Evolutionary conservation across 1,140 invertebrate genomes (phyloP).

Genomic region (Drosophila bipectinata): DNA sequence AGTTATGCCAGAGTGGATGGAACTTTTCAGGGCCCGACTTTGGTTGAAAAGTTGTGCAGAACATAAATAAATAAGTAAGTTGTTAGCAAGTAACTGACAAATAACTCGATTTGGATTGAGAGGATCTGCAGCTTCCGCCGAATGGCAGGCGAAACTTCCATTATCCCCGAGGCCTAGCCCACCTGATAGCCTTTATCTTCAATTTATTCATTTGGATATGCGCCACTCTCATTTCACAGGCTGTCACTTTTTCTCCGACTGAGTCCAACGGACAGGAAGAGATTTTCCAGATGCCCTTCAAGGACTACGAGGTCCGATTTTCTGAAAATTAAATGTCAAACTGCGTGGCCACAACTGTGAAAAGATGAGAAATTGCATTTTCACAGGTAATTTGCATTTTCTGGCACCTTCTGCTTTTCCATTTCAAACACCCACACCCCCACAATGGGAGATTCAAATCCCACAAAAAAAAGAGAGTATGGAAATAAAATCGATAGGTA

Average conservation of each 20-base stretch:
- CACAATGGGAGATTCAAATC: neutral
- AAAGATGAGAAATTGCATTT: conserved; percentile 47
- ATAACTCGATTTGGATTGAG: conserved; percentile 48
- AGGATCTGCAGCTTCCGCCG: neutral
- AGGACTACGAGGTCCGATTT: conserved; percentile 3
- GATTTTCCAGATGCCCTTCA: conserved; percentile 42
- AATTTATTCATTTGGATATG: conserved; percentile 19
- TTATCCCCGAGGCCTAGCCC: neutral
- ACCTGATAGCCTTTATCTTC: conserved; percentile 11
- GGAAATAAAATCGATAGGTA: conserved; percentile 64
- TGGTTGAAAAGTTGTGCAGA: conserved; percentile 32
- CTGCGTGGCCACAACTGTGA: conserved; percentile 36
- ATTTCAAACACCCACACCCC: conserved; percentile 19
- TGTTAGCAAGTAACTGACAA: conserved; percentile 24
- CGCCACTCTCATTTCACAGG: conserved; percentile 44
- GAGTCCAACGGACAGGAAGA: neutral
- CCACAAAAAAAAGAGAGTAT: neutral
- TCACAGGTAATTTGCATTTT: conserved; percentile 53
- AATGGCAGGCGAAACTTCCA: conserved; percentile 29
- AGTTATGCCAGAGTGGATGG: conserved; percentile 35
- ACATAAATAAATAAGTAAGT: conserved; percentile 43
- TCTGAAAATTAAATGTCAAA: conserved; percentile 64
- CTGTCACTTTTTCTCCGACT: conserved; percentile 31
- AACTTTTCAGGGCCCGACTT: conserved; percentile 8
- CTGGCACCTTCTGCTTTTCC: conserved; percentile 8